These are phyloP conservation scores for Apostichopus parvimensis DNA, from an alignment of 35 echinoderm and acorn worm genomes.

Conservation along the genomic window DNA sequence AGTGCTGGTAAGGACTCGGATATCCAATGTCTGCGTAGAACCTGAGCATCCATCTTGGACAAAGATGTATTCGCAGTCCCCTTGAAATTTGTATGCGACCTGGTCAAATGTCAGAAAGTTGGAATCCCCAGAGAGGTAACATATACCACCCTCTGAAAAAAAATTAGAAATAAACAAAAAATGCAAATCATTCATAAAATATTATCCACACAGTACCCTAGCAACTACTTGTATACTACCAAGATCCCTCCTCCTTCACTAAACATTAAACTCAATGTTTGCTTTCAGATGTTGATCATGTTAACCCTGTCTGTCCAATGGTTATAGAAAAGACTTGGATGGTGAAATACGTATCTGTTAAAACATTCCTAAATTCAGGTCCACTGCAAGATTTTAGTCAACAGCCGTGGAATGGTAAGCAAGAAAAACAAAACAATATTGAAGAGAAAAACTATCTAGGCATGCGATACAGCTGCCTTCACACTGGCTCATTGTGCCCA, in stretches of 20 bases:
- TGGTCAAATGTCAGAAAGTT: constrained; percentile 92
- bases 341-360: no score
- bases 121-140: constrained; percentile 83
- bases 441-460: no score
- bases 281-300: no score
- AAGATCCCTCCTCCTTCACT: neutral
- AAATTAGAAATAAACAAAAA: neutral
- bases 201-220: neutral
- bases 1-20: neutral
- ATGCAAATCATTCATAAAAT: neutral
- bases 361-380: no score
- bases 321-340: no score
- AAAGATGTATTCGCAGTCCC: constrained; percentile 80
- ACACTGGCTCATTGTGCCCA: no score
- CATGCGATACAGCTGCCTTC: no score
- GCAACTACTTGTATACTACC: neutral
- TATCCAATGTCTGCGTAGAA: neutral
- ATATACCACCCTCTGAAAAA: constrained; percentile 74
- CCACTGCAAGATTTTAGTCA: no score
- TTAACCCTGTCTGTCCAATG: no score
- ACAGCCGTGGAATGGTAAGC: no score
- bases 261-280: no score
- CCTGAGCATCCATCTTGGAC: constrained; percentile 63
- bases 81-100: constrained; percentile 74
- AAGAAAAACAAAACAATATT: no score